These are phyloP conservation scores for Torymus texanus DNA, from an alignment of 2,888 invertebrate species.

Conservation along the genomic window DNA sequence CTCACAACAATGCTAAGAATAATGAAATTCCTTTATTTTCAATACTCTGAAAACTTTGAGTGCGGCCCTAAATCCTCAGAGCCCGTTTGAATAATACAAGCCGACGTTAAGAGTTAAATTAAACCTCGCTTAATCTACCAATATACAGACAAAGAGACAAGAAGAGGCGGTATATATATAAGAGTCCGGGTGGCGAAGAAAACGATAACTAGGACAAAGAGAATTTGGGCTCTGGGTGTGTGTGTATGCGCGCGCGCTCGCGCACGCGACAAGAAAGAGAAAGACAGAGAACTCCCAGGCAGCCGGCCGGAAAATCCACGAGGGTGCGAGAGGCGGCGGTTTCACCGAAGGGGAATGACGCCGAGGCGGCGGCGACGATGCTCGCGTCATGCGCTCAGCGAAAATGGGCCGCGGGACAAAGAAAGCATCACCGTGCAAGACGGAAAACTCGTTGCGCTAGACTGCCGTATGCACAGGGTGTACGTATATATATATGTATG, in stretches of 20 bases:
- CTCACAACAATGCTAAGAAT: background rate
- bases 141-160: slow-evolving; percentile 3
- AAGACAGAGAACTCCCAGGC: background rate
- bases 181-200: slow-evolving; percentile 27
- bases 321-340: slow-evolving; percentile 13
- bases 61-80: background rate
- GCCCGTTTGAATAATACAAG: background rate
- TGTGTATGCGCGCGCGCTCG: too few species aligned
- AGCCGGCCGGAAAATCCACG: slow-evolving; percentile 29
- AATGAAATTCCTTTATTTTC: background rate
- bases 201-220: slow-evolving; percentile 52
- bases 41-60: background rate
- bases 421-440: background rate
- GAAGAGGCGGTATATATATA: background rate
- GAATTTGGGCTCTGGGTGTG: slow-evolving; percentile 27
- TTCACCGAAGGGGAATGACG: slow-evolving; percentile 3
- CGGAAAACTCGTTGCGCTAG: background rate
- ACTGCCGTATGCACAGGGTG: background rate
- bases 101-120: slow-evolving; percentile 30
- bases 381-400: slow-evolving; percentile 12
- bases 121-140: slow-evolving; percentile 27
- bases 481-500: too few species aligned
- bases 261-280: background rate
- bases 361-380: background rate
- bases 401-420: slow-evolving; percentile 37